phyloP scores from a whole-genome alignment of 2,888 invertebrate species.

The Plebejus anna region DNA sequence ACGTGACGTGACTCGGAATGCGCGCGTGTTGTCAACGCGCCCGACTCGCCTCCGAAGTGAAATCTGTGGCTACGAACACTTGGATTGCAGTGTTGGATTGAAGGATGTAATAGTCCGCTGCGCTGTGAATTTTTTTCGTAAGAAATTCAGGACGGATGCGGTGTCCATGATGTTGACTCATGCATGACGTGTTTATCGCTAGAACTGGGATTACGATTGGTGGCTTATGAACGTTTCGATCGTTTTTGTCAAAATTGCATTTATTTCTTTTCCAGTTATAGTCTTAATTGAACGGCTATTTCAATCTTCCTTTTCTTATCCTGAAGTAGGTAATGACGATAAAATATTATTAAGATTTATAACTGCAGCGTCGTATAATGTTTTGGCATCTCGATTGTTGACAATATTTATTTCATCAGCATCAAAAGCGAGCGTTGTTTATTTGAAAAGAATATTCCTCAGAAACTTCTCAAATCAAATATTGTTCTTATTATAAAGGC shows the following conservation, averaged over 20 bases:
- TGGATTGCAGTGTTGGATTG: constrained; percentile 79
- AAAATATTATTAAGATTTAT: not conserved
- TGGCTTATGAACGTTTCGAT: constrained; percentile 23
- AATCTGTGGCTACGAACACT: constrained; percentile 68
- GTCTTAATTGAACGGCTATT: not conserved
- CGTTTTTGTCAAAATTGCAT: constrained; percentile 31
- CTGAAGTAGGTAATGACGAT: not conserved
- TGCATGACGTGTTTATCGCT: constrained; percentile 76
- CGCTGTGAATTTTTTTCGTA: constrained; percentile 58
- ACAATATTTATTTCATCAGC: not conserved
- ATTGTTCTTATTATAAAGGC: not conserved
- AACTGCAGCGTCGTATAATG: not conserved
- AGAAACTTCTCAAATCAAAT: not conserved
- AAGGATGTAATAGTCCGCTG: constrained; percentile 60
- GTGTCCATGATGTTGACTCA: constrained; percentile 76
- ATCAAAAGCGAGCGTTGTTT: not conserved
- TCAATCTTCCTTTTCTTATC: not conserved
- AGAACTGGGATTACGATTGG: constrained; percentile 53
- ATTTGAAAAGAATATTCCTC: not conserved
- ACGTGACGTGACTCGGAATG: constrained; percentile 67
- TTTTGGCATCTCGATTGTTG: not conserved
- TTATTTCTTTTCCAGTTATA: constrained; percentile 14
- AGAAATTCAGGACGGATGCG: constrained; percentile 68
- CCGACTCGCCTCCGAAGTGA: constrained; percentile 57
- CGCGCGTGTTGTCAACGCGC: constrained; percentile 62